Evolutionary conservation across 2,113 vertebrate species (phyloP), one percentile per base, ranked within the genome.

Genomic region (Pleuronectes platessa): DNA sequence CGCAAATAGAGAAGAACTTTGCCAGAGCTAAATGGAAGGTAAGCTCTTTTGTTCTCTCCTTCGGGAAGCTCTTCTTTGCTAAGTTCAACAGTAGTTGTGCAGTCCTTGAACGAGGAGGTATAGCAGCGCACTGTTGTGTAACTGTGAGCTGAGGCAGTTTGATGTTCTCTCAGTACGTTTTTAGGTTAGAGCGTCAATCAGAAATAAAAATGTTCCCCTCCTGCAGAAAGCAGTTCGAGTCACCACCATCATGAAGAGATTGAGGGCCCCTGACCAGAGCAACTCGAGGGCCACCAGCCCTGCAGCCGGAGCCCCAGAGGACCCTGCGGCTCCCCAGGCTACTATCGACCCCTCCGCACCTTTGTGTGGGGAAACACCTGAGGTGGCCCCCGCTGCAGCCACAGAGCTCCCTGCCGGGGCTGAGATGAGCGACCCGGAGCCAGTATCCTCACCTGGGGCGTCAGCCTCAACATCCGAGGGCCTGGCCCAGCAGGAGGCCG

Each of bases 1-100:
- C 97, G 73, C 98, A 99, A 89, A 99, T 99, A 76, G 98, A 99
- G 93, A 99, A 99, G 93, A 99, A 99, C 90, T 99, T 99, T 13
- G 98, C 98, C 73, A 95, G 97, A 91, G 98, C 98, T 74, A 99
- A 99, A 82, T 99, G 98, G 97, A 99, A 99, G 98, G 98, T 98
- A 91, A 80, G 88, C 2, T 27, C 27, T 58, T 47, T 21, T 76
- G 37, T 81, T 76, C 54, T 69, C 53, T 61, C 20, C 54, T 59
- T 40, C 55, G 7, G 13, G 42, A 26, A 61, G 12, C 13, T 31
- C 11, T 49, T 56, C 21, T 58, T 71, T 31, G 6, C 24, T 45
- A 27, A 45, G 9, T 69, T 31, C 11, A 31, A 18, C 8, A 31
- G 12, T 7, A 42, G 42, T 53, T 62, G 21, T 62, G 4, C 3